Percentiles rank a stretch among this genome's conserved stretches.
Conservation (phyloP, 2,797 vertebrate species). For the Sardinella longiceps region DNA sequence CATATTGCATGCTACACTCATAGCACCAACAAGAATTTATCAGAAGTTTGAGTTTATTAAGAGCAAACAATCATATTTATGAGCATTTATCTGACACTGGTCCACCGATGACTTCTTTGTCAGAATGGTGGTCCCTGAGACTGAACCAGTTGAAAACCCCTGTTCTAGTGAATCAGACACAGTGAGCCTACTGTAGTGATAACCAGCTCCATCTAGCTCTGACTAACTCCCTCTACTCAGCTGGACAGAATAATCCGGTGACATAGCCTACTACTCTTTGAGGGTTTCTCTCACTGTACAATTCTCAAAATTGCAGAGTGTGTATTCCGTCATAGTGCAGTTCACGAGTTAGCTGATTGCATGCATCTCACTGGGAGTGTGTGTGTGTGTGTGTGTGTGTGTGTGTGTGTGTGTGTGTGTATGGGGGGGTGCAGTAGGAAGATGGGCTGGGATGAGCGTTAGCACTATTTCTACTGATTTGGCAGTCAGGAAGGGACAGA, state of each 20-base stretch:
- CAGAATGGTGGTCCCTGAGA: too few relatives aligned
- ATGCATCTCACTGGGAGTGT: neutral
- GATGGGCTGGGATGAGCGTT: neutral
- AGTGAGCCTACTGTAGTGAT: neutral
- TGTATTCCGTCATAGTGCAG: neutral
- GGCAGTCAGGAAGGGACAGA: neutral
- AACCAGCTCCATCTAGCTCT: neutral
- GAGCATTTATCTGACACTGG: too few relatives aligned
- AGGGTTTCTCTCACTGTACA: neutral
- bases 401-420: too few relatives aligned
- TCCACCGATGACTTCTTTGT: too few relatives aligned
- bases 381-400: too few relatives aligned
- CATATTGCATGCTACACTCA: too few relatives aligned
- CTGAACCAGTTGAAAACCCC: too few relatives aligned
- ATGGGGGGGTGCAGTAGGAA: neutral
- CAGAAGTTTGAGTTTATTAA: too few relatives aligned
- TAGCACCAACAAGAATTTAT: too few relatives aligned
- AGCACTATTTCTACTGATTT: conserved; percentile 16
- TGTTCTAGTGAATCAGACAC: too few relatives aligned
- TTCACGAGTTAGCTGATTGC: neutral
- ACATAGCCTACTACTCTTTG: neutral
- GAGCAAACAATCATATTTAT: too few relatives aligned
- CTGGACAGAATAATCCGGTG: neutral
- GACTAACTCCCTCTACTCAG: too few relatives aligned
- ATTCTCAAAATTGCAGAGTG: neutral